Percentiles rank a stretch among this genome's conserved stretches.
Conservation (phyloP, 2,113 vertebrate species). For the Callopanchax toddi region DNA sequence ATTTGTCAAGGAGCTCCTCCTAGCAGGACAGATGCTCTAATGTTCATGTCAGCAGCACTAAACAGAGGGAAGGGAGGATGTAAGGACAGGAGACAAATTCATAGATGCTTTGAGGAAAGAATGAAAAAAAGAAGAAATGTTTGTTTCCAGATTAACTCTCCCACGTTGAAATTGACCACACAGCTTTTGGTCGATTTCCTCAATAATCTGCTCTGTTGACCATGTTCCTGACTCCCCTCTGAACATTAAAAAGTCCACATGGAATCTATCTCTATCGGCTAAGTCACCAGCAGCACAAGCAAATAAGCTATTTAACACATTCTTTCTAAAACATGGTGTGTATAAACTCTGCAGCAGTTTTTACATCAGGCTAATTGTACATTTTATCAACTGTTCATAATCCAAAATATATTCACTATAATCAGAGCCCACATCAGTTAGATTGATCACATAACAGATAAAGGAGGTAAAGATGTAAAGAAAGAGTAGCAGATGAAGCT, state of each 20-base stretch:
- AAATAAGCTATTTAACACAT: conserved; percentile 24
- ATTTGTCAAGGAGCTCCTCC: conserved; percentile 65
- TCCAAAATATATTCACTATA: background rate
- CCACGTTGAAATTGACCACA: conserved; percentile 53
- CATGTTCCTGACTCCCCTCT: conserved; percentile 47
- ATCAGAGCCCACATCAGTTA: background rate
- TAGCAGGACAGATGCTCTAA: conserved; percentile 51
- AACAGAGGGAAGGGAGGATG: conserved; percentile 10
- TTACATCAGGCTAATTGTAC: background rate
- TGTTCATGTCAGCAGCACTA: conserved; percentile 69
- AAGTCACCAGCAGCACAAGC: conserved; percentile 51
- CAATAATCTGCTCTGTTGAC: conserved; percentile 67
- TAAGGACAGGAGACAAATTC: background rate
- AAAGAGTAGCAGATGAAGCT: conserved; percentile 15
- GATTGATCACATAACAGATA: background rate
- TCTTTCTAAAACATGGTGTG: background rate
- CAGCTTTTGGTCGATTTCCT: conserved; percentile 51
- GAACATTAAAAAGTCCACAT: conserved; percentile 57
- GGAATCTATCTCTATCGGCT: conserved; percentile 69
- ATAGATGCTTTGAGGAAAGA: background rate
- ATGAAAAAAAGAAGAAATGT: conserved; percentile 16
- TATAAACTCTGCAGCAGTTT: background rate
- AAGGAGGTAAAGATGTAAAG: background rate
- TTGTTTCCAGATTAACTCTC: conserved; percentile 45
- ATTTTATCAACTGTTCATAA: background rate